Conservation (phyloP, 2,888 invertebrate genomes). For the Cephalotes varians region DNA sequence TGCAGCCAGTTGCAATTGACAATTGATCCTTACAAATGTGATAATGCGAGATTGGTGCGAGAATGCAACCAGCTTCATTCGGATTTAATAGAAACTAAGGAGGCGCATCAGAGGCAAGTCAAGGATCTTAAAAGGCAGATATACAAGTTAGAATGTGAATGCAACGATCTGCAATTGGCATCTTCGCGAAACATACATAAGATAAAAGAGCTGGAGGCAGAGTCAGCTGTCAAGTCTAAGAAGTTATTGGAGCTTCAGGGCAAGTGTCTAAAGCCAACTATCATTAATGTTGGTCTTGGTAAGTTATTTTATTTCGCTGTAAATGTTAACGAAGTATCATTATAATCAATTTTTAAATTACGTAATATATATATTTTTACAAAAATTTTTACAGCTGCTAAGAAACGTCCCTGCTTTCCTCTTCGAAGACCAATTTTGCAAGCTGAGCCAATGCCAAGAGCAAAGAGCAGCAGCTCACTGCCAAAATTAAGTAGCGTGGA, state of each 20-base stretch:
- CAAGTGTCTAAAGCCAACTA: slow-evolving; percentile 83
- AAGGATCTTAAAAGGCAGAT: slow-evolving; percentile 87
- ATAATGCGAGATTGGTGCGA: slow-evolving; percentile 91
- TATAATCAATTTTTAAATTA: slow-evolving; percentile 10
- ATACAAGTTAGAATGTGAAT: slow-evolving; percentile 87
- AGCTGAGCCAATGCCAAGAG: slow-evolving; percentile 78
- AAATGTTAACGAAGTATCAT: background rate
- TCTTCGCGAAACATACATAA: slow-evolving; percentile 87
- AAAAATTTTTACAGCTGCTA: slow-evolving; percentile 73
- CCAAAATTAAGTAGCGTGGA: slow-evolving; percentile 79
- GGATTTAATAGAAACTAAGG: slow-evolving; percentile 89
- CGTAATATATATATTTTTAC: background rate
- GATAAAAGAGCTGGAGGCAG: slow-evolving; percentile 88
- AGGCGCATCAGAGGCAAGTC: slow-evolving; percentile 88
- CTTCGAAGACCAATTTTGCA: slow-evolving; percentile 80
- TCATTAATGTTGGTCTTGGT: slow-evolving; percentile 81
- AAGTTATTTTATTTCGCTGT: slow-evolving; percentile 48
- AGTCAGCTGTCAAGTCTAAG: slow-evolving; percentile 88
- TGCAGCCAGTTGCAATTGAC: slow-evolving; percentile 90
- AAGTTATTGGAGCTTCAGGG: slow-evolving; percentile 86
- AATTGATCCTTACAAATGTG: slow-evolving; percentile 93
- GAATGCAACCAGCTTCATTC: slow-evolving; percentile 92
- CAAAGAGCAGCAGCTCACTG: slow-evolving; percentile 68
- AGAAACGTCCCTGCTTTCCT: slow-evolving; percentile 81
- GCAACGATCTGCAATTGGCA: slow-evolving; percentile 88